These are phyloP conservation scores for Vulpes ferrilata DNA, from an alignment of 2,113 vertebrate species.

Conservation along the genomic window DNA sequence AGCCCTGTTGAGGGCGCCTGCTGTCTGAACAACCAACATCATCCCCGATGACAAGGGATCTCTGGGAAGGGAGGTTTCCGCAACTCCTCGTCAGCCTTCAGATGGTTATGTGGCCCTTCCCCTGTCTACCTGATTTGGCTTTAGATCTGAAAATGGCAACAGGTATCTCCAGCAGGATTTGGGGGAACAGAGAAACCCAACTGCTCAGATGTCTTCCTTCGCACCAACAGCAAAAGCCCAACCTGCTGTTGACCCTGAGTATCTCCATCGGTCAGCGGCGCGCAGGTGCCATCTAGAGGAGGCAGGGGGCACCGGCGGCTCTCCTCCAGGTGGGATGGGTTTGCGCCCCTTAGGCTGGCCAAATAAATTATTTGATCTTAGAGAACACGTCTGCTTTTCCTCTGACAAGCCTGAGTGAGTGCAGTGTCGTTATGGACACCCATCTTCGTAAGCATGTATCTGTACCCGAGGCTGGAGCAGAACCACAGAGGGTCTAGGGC, in stretches of 20 bases:
- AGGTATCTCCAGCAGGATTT: conserved; percentile 78
- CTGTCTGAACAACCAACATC: conserved; percentile 39
- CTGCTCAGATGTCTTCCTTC: conserved; percentile 68
- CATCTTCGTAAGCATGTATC: background rate
- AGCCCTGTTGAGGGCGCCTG: background rate
- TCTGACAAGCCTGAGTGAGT: background rate
- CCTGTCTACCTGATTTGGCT: conserved; percentile 81
- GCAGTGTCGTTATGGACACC: background rate
- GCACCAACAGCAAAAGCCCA: conserved; percentile 69
- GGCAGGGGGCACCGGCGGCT: background rate
- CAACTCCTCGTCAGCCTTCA: conserved; percentile 73
- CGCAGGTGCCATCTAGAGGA: conserved; percentile 77
- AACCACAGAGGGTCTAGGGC: too few species aligned
- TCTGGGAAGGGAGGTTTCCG: conserved; percentile 70
- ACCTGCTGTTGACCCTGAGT: background rate
- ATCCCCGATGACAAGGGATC: conserved; percentile 74
- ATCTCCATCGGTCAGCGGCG: background rate
- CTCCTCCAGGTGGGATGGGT: background rate
- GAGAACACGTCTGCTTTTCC: background rate
- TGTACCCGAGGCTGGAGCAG: background rate
- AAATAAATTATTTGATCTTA: background rate
- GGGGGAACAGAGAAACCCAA: conserved; percentile 70
- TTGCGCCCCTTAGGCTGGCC: background rate
- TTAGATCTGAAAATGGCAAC: conserved; percentile 79
- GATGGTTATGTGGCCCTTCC: conserved; percentile 70